Base-by-base conservation (phyloP, 2,888 invertebrate species). In the Tipula confusa region DNA sequence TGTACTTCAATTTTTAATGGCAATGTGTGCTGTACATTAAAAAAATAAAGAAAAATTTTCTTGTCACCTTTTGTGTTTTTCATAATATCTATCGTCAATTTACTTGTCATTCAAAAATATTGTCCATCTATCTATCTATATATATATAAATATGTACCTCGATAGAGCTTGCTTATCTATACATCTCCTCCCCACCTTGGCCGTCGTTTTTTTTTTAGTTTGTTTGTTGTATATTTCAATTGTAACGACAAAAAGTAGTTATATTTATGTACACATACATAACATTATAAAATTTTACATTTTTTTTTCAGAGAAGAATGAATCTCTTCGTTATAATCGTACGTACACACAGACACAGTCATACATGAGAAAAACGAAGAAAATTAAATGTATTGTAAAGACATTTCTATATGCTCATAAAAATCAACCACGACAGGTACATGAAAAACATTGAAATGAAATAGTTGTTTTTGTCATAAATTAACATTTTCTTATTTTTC, bases 41-140 rank as follows among this genome's bases (percentile, higher is more conserved):
- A 7, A 64, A 18, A 64, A 64, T 24, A 64, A 7, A 64, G 24
- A 64, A 64, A 64, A 64, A 24, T 24, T 48, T 24, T 64, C 24
- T 64, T 64, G 64, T 80, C 80, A 80, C 80, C 80, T 80, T 31
- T 29, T 80, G 31, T 80, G 31, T 80, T 31, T 80, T 80, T 29
- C 80, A 29, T 29, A 29, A 79, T 11, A 29, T 80, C 80, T 80
- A 29, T 29, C 31, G 80, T 80, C 80, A 29, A 15, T 80, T 29
- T 29, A 29, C 80, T 80, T 80, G 80, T 80, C 80, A 80, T 80
- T 80, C 80, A 80, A 80, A 80, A 80, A 80, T 80, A 80, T 80
- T 80, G 31, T 4, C 80, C 80, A 80, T 80, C 80, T 7, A 80
- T 79, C 79, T 24, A 79, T n/a, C 4, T n/a, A 0, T n/a, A 43